Base-by-base conservation (phyloP, 2,888 invertebrate genomes). In the Caenorhabditis uteleia region DNA sequence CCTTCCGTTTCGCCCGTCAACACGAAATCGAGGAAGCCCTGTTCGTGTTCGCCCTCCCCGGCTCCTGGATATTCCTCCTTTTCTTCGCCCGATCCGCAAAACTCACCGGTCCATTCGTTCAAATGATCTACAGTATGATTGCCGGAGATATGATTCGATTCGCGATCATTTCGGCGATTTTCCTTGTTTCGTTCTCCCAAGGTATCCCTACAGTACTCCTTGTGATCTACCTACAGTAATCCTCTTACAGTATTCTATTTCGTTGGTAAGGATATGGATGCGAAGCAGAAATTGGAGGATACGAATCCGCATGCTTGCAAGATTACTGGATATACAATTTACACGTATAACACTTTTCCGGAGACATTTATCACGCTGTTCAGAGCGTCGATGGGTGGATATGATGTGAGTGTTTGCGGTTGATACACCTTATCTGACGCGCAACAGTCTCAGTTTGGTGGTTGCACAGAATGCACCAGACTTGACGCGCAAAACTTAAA, bases 41-140 rank as follows among this genome's bases (percentile, higher is more conserved):
- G 46, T 86, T 98, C 25, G 89, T 93, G 34, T 90, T 95, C 78
- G 91, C 95, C 0, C 89, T 95, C 21, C 97, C 97, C 0, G 92
- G 94, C 4, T 92, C 92, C 31, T 98, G 97, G 97, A 93, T 95
- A 84, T 89, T 95, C 39, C 88, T 97, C 21, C 93, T 98, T 90
- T 98, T 98, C 85, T 98, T 97, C 86, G 97, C 97, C 36, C 94
- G 97, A 95, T 76, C 77, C 56, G 72, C 74, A 48, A 82, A 74
- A 68, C 86, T 98, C 78, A 98, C 95, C 0, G 98, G 98, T 39
- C 95, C 97, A 0, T 98, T 97, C 85, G 95, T 98, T 59, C 95
- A 95, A 12, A 97, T 98, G 95, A 93, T 98, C 77, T 97, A 94
- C 88, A 93, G 93, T 80, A 98, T 98, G 95, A 92, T 95, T 83